phyloP scores from a whole-genome alignment of 2,888 invertebrate species.

The Lithophane socia region DNA sequence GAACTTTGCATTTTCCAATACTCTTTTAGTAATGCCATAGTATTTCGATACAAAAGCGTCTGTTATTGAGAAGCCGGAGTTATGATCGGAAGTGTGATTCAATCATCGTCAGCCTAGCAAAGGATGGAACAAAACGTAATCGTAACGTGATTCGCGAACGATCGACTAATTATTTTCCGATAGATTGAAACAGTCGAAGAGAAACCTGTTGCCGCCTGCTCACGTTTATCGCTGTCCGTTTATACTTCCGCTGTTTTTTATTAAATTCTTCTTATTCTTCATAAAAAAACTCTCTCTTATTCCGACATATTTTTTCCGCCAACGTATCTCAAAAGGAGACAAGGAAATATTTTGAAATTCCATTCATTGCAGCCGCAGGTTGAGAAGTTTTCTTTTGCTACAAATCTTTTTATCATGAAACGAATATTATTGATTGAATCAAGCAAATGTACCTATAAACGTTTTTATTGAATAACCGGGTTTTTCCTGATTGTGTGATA shows the following conservation, averaged over 20 bases:
- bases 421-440: neutral
- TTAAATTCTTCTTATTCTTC: constrained; percentile 21
- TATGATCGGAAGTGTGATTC: constrained; percentile 14
- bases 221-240: constrained; percentile 7
- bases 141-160: constrained; percentile 3
- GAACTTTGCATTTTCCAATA: neutral
- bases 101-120: constrained; percentile 1
- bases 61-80: neutral
- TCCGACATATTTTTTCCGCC: constrained; percentile 1
- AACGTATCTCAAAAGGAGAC: constrained; percentile 3
- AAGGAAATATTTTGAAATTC: constrained; percentile 28
- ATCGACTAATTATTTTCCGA: constrained; percentile 47
- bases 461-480: neutral
- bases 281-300: constrained; percentile 2
- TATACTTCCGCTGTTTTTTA: constrained; percentile 33
- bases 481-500: neutral
- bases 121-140: constrained; percentile 4
- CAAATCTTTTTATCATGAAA: constrained; percentile 16
- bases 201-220: constrained; percentile 42
- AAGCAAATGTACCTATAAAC: neutral
- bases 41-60: neutral
- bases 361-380: constrained; percentile 1
- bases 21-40: neutral
- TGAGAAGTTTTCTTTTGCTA: constrained; percentile 8
- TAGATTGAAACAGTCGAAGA: constrained; percentile 17